phyloP scores from a whole-genome alignment of 1,140 invertebrate species.

The Ectropis grisescens region DNA sequence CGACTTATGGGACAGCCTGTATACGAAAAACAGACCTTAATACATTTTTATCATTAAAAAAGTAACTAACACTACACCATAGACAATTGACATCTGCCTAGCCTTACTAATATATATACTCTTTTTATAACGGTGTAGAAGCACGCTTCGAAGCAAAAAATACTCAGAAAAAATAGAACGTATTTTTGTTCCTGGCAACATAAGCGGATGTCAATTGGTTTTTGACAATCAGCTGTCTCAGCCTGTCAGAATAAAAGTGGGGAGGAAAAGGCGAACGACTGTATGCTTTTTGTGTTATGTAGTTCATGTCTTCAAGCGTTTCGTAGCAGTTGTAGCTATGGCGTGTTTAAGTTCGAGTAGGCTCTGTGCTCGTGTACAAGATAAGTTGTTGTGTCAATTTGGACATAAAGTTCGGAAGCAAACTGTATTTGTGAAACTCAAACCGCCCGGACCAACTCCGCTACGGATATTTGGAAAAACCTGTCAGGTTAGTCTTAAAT shows the following conservation, averaged over 20 bases:
- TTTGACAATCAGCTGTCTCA: conserved; percentile 61
- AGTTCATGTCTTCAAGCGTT: conserved; percentile 64
- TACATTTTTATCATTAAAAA: too few species aligned
- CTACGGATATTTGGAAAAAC: conserved; percentile 68
- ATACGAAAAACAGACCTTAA: too few species aligned
- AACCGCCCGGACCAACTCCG: conserved; percentile 70
- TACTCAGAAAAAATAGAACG: too few species aligned
- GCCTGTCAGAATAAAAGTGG: conserved; percentile 28
- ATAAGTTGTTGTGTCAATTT: conserved; percentile 81
- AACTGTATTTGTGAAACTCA: conserved; percentile 75
- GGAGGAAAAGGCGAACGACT: conserved; percentile 57
- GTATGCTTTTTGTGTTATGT: conserved; percentile 46
- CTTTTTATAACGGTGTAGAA: too few species aligned
- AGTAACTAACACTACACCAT: too few species aligned
- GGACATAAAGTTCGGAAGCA: conserved; percentile 75
- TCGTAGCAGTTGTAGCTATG: conserved; percentile 80
- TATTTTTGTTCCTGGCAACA: too few species aligned
- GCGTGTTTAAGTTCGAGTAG: conserved; percentile 83
- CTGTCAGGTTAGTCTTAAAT: conserved; percentile 65
- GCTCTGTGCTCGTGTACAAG: conserved; percentile 81
- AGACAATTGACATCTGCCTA: too few species aligned
- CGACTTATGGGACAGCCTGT: too few species aligned
- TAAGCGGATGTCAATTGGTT: too few species aligned
- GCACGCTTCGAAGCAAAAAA: too few species aligned
- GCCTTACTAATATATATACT: too few species aligned